Base-by-base conservation (phyloP, 2,113 vertebrate species). In the Pelecanus crispus region DNA sequence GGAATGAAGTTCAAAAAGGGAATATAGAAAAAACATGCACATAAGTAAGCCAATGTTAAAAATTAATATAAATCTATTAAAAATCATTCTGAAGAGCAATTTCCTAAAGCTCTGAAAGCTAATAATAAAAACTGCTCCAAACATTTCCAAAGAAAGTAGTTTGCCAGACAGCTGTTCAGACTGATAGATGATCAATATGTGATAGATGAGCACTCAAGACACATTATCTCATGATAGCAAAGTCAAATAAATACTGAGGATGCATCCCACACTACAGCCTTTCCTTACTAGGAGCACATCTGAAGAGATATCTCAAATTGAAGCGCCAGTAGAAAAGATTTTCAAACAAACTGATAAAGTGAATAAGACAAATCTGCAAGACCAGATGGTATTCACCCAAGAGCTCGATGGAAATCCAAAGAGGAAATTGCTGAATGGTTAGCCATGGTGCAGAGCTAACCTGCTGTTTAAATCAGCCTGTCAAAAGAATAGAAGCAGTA, bases 301-400 rank as follows among this genome's bases (percentile, higher is more conserved):
- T 91, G 68, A 81, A 86, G 77, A 34, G 42, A 36, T 28, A 50
- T 21, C 86, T 84, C 77, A 84, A 44, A 84, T 4, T 73, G 55
- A 88, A 85, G 72, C 0, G 0, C 47, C 88, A 62, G 25, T 70
- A 77, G 80, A 89, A 84, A 84, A 94, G 83, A 59, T 87, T 94
- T 95, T 94, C 83, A 95, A 91, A 94, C 59, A 95, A 90, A 74
- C 42, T 50, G 81, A 96, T 92, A 44, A 91, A 89, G 67, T 49
- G 42, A 84, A 2, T 34, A 34, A 66, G 59, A 94, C n/a, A 70
- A 84, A 87, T 75, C 63, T 96, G 55, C 65, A 89, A 62, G 89
- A 78, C 32, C 81, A 91, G 91, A 78, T 55, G 80, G 44, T 68
- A 44, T 78, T 89, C 91, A 92, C 68, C 34, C 59, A 91, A 89